Evolutionary conservation across 2,113 vertebrate species (phyloP).

Genomic region (Furnarius figulus): DNA sequence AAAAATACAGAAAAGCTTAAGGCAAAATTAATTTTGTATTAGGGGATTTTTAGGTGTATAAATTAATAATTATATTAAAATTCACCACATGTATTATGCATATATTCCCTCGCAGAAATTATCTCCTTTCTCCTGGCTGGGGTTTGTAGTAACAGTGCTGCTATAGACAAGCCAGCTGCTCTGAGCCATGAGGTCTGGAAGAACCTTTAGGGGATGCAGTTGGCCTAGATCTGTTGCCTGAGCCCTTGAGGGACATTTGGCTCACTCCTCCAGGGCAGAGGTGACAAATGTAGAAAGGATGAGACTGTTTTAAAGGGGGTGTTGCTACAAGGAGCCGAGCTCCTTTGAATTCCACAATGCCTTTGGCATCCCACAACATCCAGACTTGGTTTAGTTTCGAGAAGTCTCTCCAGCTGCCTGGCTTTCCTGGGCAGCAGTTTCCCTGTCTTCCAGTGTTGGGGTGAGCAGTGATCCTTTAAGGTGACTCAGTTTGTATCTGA

Average conservation of each 20-base stretch:
- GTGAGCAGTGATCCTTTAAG: not conserved
- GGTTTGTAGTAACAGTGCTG: not conserved
- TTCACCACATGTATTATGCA: conserved; percentile 14
- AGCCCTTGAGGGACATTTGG: not conserved
- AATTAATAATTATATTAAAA: conserved; percentile 51
- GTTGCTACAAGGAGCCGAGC: not conserved
- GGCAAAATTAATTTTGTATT: conserved; percentile 48
- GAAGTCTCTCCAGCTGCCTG: not conserved
- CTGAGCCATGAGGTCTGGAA: not conserved
- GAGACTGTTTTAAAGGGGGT: not conserved
- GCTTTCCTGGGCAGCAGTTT: not conserved
- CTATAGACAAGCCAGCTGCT: not conserved
- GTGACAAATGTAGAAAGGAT: not conserved
- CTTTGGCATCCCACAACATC: not conserved
- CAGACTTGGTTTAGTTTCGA: not conserved
- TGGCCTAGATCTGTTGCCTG: not conserved
- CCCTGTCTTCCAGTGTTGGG: not conserved
- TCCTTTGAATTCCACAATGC: not conserved
- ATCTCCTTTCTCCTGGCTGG: not conserved
- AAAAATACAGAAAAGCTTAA: conserved; percentile 39
- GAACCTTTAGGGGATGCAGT: not conserved
- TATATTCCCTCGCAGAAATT: not conserved
- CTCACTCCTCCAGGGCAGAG: not conserved
- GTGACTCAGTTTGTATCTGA: not conserved
- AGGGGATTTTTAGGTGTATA: conserved; percentile 6